These are phyloP conservation scores for Boleophthalmus pectinirostris DNA, from an alignment of 2,113 vertebrate species.

Conservation along the genomic window DNA sequence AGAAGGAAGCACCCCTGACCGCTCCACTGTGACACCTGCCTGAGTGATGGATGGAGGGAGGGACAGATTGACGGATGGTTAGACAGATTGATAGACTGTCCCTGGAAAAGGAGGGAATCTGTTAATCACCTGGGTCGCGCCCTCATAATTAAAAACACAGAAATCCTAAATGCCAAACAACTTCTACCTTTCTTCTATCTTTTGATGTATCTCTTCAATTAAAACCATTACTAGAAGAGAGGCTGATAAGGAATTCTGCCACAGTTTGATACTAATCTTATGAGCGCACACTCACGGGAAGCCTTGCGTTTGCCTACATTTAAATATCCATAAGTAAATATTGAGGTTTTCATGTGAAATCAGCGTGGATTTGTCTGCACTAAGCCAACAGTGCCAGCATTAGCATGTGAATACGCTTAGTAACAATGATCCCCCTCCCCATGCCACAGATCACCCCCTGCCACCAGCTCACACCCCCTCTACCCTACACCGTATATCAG, in stretches of 20 bases:
- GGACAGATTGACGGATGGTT: constrained; percentile 50
- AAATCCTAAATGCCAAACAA: constrained; percentile 26
- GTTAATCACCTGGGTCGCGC: constrained; percentile 63
- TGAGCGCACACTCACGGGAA: background rate
- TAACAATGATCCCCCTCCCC: constrained; percentile 63
- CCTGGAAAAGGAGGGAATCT: constrained; percentile 47
- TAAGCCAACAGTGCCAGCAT: constrained; percentile 55
- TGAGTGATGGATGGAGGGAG: constrained; percentile 61
- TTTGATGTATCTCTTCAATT: constrained; percentile 20
- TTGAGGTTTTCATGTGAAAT: constrained; percentile 30
- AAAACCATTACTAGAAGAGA: background rate
- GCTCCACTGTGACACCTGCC: constrained; percentile 66
- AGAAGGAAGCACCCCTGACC: constrained; percentile 67
- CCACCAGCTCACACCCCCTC: constrained; percentile 34
- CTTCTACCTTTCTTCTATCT: constrained; percentile 44
- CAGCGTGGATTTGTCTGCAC: constrained; percentile 37
- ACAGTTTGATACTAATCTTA: constrained; percentile 11
- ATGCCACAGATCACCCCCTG: constrained; percentile 50
- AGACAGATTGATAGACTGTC: constrained; percentile 61
- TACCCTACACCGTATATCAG: constrained; percentile 45
- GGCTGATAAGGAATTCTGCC: constrained; percentile 1
- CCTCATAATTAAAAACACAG: constrained; percentile 59
- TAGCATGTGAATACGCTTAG: constrained; percentile 69
- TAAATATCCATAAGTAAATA: constrained; percentile 50
- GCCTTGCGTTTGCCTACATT: constrained; percentile 44